These are phyloP conservation scores for Tragelaphus strepsiceros DNA, from an alignment of 2,113 vertebrate species.

Conservation along the genomic window DNA sequence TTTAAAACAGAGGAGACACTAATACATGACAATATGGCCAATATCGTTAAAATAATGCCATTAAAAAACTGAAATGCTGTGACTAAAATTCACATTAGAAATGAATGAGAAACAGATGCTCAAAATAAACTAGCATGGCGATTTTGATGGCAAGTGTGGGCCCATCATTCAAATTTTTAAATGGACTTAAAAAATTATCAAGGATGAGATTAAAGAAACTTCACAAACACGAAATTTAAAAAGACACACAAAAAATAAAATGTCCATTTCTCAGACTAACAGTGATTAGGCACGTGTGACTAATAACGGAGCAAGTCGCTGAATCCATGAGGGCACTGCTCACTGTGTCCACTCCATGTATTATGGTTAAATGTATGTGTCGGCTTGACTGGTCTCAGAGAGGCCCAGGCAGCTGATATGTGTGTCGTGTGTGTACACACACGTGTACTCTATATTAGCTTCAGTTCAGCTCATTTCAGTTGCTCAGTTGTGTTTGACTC, in stretches of 20 bases:
- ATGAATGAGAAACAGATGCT: not conserved
- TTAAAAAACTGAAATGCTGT: not conserved
- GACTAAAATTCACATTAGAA: not conserved
- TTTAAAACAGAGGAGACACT: not conserved
- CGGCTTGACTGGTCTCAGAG: not conserved
- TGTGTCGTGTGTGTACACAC: not conserved
- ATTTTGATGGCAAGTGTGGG: not conserved
- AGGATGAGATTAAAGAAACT: not conserved
- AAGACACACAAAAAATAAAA: not conserved
- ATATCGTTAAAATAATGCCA: not conserved
- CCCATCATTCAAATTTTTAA: not conserved
- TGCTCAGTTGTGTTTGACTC: not conserved
- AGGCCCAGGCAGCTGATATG: not conserved
- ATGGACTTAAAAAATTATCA: not conserved
- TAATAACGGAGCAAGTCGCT: rapidly evolving
- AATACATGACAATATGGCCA: not conserved
- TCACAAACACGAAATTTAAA: rapidly evolving
- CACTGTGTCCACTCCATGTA: not conserved
- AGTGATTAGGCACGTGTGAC: rapidly evolving
- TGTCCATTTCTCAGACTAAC: rapidly evolving
- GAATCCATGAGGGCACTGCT: rapidly evolving
- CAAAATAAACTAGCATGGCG: rapidly evolving
- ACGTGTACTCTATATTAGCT: not conserved
- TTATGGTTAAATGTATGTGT: too few species aligned
- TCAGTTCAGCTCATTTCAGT: not conserved